phyloP scores from a whole-genome alignment of 2,888 invertebrate species.

The Scrobipalpa costella region DNA sequence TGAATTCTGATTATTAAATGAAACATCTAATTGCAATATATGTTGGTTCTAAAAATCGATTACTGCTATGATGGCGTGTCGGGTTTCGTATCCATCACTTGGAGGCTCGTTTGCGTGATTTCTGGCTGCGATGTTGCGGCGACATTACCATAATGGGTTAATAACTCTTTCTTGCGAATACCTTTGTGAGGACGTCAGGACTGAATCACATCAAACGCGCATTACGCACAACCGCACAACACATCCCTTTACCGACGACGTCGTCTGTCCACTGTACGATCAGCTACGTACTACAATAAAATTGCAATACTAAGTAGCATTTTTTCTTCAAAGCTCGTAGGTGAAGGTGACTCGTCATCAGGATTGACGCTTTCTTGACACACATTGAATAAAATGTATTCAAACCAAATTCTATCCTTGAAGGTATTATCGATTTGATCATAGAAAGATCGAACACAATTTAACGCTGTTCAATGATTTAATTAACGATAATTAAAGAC shows the following conservation, averaged over 20 bases:
- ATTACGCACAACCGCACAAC: conserved; percentile 43
- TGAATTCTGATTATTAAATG: conserved; percentile 63
- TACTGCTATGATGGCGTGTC: conserved; percentile 54
- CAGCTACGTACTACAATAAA: too few relatives aligned
- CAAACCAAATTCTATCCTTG: conserved; percentile 56
- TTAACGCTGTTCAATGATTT: conserved; percentile 28
- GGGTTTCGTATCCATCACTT: conserved; percentile 50
- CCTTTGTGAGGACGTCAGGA: conserved; percentile 71
- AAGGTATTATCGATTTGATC: conserved; percentile 40
- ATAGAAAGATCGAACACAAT: conserved; percentile 24
- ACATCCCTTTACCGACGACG: conserved; percentile 37
- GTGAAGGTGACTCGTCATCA: conserved; percentile 57
- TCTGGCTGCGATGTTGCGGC: conserved; percentile 56
- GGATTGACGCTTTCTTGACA: conserved; percentile 31
- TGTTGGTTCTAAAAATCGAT: conserved; percentile 48
- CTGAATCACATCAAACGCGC: conserved; percentile 60
- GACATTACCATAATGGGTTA: conserved; percentile 69
- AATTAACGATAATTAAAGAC: conserved; percentile 30
- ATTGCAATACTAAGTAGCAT: too few relatives aligned
- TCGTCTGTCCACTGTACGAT: background rate
- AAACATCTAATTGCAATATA: conserved; percentile 60
- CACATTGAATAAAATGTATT: conserved; percentile 22
- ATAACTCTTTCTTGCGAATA: conserved; percentile 69
- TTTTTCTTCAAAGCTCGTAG: conserved; percentile 33
- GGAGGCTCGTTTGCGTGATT: conserved; percentile 42